Evolutionary conservation across 2,113 vertebrate species (phyloP), one percentile per base, ranked within the genome.

Genomic region (Recurvirostra avosetta): DNA sequence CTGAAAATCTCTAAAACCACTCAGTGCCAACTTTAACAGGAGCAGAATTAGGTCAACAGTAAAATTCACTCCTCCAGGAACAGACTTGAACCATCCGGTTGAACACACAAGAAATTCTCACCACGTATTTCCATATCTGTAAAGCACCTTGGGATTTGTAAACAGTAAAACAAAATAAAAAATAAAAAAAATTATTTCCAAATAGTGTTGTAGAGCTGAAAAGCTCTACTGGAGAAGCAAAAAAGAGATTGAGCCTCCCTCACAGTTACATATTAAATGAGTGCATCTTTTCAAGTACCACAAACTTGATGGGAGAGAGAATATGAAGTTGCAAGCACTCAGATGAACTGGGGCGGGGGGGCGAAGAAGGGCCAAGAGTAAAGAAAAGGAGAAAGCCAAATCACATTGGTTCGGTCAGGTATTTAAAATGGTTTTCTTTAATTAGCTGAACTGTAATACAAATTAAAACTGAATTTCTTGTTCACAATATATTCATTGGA

Each of bases 21-120:
- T 78, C 79, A 20, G 52, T 62, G 88, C 59, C 90, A 94, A 90
- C 75, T 93, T 80, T 63, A 82, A 86, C 15, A 0, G 72, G 73
- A 81, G 78, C 50, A 62, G 72, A 96, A 95, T 95, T 95, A 96
- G 94, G 94, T 95, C 90, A 97, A 67, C 65, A 86, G 95, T 86
- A 95, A 92, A 95, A 96, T 88, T 91, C 95, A 74, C 65, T 90
- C 43, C 68, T 86, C 43, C 40, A 90, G 86, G 68, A 94, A 93
- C 38, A 63, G 18, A 74, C n/a, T 70, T 76, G 90, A 94, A 86
- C 92, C 59, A 90, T 11, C 43, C 71, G 90, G 53, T 15, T 88
- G 50, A 93, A 63, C 55, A 86, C 55, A 90, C 59, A 63, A 83
- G 47, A 94, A 92, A 94, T 93, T 76, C 20, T 93, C 38, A 88